Base-by-base conservation (phyloP, 1,140 invertebrate species). In the Lepidurus couesii region DNA sequence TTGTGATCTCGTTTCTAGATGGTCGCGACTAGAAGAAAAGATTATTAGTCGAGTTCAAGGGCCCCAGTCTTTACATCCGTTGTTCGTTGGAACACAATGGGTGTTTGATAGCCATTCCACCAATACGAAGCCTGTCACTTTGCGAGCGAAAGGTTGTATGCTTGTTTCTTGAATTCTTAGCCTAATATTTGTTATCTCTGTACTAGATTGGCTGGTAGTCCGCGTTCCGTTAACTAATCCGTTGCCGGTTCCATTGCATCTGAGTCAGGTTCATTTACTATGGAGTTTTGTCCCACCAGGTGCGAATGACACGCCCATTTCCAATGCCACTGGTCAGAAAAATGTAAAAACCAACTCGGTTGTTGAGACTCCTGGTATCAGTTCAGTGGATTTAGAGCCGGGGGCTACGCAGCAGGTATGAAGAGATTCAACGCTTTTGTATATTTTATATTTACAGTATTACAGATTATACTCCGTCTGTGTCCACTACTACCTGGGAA, bases 141-240 rank as follows among this genome's bases (percentile, higher is more conserved):
- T 79, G 44, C 80, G 76, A 75, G 75, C 34, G 44, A 78, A 78
- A 34, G 75, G 73, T 76, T 77, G 79, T 73, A 44, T 78, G 13
- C 42, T 80, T 80, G 76, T 80, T 74, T 74, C 76, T 42, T 74
- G 79, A 42, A 75, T 75, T 43, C 74, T 65, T 53, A 73, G 11
- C n/a, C 79, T 78, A 76, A 42, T 43, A 65, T 26, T 77, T 13
- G 65, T 75, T 77, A 81, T 82, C 78, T 81, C 81, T 79, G 78
- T 88, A 88, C 80, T 85, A 92, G 95, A 97, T 86, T 91, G 91
- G 10, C 90, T 97, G 75, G 90, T 91, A 84, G 88, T 96, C 76
- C 90, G 91, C 76, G 86, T 97, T 42, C 88, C 89, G 74, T 85
- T 97, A 53, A 86, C 88, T 74, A 97, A 97, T 86, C 92, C 92